phyloP scores from a whole-genome alignment of 2,888 invertebrate genomes.

The Drosophila mimetica region DNA sequence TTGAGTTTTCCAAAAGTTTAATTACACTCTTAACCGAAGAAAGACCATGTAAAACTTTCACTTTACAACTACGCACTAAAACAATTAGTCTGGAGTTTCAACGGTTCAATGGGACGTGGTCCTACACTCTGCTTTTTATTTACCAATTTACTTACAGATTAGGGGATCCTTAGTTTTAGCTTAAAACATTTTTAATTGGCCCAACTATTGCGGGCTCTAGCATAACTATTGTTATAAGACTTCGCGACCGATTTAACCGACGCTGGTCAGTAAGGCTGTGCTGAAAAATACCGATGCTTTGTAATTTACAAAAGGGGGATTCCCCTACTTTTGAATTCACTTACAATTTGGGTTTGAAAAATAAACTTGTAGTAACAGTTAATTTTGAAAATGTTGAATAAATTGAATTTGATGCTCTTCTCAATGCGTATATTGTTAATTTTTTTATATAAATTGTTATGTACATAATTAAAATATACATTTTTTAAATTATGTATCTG shows the following conservation, averaged over 20 bases:
- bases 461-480: too few species aligned
- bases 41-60: conserved; percentile 49
- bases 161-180: neutral
- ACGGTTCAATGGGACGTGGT: too few species aligned
- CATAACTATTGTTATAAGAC: conserved; percentile 13
- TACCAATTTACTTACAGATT: conserved; percentile 7
- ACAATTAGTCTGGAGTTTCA: neutral
- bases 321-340: neutral
- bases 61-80: conserved; percentile 46
- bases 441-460: too few species aligned
- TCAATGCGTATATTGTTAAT: too few species aligned
- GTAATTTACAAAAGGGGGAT: neutral
- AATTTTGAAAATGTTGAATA: too few species aligned
- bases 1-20: neutral
- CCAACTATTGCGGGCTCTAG: conserved; percentile 15
- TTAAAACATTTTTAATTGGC: conserved; percentile 25
- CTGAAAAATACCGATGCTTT: neutral
- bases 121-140: neutral
- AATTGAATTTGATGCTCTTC: too few species aligned
- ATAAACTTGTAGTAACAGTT: too few species aligned
- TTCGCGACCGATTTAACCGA: conserved; percentile 18
- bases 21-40: neutral
- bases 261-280: conserved; percentile 37
- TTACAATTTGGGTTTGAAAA: neutral
- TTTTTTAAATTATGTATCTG: too few species aligned